Evolutionary conservation across 2,113 vertebrate genomes (phyloP).

Genomic region (Gnathonemus longibarbis): DNA sequence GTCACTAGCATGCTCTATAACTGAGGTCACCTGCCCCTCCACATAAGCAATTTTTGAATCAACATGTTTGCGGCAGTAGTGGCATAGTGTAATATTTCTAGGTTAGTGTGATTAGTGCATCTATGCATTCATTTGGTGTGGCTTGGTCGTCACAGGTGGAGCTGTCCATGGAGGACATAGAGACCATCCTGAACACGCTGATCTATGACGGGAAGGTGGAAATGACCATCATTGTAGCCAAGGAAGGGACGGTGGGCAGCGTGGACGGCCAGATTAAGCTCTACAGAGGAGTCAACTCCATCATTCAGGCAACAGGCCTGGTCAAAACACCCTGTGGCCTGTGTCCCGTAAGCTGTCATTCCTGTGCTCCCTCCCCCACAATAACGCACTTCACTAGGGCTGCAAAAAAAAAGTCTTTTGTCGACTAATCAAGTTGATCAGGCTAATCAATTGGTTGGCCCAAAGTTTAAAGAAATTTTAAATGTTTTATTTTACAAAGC

Average conservation of each 20-base stretch:
- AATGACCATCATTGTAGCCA: slow-evolving; percentile 92
- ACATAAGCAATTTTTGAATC: not conserved
- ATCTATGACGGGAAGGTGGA: slow-evolving; percentile 98
- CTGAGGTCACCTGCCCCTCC: not conserved
- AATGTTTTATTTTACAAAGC: not conserved
- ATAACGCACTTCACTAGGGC: not conserved
- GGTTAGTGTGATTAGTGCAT: not conserved
- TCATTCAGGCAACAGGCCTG: slow-evolving; percentile 81
- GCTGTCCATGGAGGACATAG: slow-evolving; percentile 96
- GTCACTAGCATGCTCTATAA: not conserved
- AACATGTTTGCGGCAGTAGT: not conserved
- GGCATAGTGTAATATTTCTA: not conserved
- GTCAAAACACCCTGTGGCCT: slow-evolving; percentile 87
- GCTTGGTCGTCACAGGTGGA: slow-evolving; percentile 66
- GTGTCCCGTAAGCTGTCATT: slow-evolving; percentile 79
- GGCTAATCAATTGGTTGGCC: not conserved
- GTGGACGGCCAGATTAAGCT: slow-evolving; percentile 94
- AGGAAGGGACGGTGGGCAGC: slow-evolving; percentile 88
- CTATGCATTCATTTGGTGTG: not conserved
- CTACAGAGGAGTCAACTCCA: slow-evolving; percentile 77
- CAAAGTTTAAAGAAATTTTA: not conserved
- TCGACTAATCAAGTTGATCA: not conserved
- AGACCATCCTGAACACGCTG: slow-evolving; percentile 95
- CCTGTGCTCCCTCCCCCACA: not conserved
- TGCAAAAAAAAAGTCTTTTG: too few relatives aligned